Conservation (phyloP, 1,140 invertebrate species). For the Formica selysi region DNA sequence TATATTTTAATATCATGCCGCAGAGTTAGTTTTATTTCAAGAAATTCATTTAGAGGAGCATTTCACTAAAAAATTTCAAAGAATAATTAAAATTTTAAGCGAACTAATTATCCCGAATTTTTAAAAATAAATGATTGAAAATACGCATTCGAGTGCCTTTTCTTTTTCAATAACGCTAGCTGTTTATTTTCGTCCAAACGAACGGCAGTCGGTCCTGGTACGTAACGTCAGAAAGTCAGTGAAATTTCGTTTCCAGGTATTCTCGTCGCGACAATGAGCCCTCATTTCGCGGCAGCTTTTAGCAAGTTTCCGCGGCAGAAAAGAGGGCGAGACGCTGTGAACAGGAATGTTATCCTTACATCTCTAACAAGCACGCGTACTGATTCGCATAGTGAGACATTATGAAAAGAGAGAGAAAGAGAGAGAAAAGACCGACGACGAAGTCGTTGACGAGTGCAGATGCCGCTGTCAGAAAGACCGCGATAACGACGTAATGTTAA, state of each 20-base stretch:
- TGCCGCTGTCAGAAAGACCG: conserved; percentile 43
- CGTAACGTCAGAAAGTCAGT: conserved; percentile 11
- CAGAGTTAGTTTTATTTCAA: neutral
- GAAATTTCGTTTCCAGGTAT: conserved; percentile 38
- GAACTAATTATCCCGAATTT: neutral
- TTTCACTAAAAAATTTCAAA: neutral
- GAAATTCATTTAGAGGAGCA: neutral
- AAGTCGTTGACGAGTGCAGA: conserved; percentile 33
- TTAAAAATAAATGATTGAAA: neutral
- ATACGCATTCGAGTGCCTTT: neutral
- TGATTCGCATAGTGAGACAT: conserved; percentile 6
- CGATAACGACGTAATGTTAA: conserved; percentile 53
- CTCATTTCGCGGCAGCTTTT: conserved; percentile 44
- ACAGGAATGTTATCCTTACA: conserved; percentile 29
- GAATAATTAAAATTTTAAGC: neutral
- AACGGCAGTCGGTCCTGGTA: neutral
- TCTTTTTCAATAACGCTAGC: neutral
- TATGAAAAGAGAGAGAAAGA: conserved; percentile 21
- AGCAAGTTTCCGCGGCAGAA: conserved; percentile 29
- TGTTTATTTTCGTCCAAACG: neutral
- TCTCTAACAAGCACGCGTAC: conserved; percentile 25
- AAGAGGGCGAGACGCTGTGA: neutral
- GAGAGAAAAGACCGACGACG: conserved; percentile 20
- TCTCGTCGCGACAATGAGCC: conserved; percentile 48
- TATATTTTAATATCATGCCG: neutral